These are phyloP conservation scores for Frieseomelitta varia DNA, from an alignment of 1,140 invertebrate genomes.

Conservation along the genomic window DNA sequence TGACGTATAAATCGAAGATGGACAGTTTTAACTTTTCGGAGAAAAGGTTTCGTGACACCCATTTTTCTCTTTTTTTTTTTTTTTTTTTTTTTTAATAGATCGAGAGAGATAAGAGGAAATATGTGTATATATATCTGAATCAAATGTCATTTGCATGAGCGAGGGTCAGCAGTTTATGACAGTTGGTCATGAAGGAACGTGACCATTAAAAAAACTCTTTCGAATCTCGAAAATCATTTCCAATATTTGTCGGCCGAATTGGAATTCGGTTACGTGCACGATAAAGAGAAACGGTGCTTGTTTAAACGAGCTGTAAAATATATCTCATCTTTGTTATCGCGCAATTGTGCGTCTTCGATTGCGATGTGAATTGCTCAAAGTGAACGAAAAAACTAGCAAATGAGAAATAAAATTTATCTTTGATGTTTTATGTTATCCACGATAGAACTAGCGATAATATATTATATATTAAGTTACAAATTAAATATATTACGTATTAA, in stretches of 20 bases:
- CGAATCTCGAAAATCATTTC: slow-evolving; percentile 38
- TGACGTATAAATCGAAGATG: too few relatives aligned
- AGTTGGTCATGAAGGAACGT: slow-evolving; percentile 28
- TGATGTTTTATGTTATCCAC: too few relatives aligned
- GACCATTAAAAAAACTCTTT: slow-evolving; percentile 51
- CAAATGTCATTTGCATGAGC: slow-evolving; percentile 42
- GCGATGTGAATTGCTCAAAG: not conserved
- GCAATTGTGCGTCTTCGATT: not conserved
- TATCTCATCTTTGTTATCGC: not conserved
- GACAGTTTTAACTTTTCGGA: too few relatives aligned
- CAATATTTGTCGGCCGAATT: slow-evolving; percentile 21
- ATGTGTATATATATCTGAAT: slow-evolving; percentile 29
- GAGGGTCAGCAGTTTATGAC: slow-evolving; percentile 40
- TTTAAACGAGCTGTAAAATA: not conserved
- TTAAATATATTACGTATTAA: too few relatives aligned
- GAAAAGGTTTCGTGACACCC: not conserved
- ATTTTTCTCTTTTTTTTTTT: too few relatives aligned
- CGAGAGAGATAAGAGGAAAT: not conserved
- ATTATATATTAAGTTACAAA: too few relatives aligned
- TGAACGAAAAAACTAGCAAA: not conserved
- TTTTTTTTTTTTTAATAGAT: not conserved
- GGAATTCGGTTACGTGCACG: not conserved
- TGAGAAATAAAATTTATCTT: not conserved
- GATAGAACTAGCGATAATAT: too few relatives aligned
- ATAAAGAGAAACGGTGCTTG: not conserved